A percentile compares a stretch with the other conserved stretches of the same genome.
phyloP scores from a whole-genome alignment of 2,113 vertebrate genomes.

The Pitta sordida region DNA sequence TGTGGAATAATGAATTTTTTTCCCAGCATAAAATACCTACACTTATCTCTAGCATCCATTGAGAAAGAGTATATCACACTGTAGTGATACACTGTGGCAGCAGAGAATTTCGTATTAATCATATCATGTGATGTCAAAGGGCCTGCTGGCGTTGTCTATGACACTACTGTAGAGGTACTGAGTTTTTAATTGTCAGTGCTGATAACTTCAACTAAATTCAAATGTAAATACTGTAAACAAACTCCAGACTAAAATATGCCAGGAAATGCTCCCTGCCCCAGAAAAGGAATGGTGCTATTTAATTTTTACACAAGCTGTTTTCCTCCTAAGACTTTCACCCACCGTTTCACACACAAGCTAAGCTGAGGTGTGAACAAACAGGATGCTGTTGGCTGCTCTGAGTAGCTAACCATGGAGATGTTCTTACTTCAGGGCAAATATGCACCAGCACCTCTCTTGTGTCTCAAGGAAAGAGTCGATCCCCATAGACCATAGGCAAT shows the following conservation, averaged over 20 bases:
- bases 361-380: background rate
- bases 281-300: background rate
- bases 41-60: conserved; percentile 39
- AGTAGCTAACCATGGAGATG: background rate
- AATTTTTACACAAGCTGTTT: background rate
- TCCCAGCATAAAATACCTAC: conserved; percentile 18
- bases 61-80: conserved; percentile 43
- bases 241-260: background rate
- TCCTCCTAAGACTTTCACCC: background rate
- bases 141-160: background rate
- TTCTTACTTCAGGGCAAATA: background rate
- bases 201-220: background rate
- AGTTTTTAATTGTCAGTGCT: background rate
- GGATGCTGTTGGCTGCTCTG: background rate
- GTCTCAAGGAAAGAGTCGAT: background rate
- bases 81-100: conserved; percentile 11
- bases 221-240: background rate
- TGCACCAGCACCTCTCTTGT: background rate
- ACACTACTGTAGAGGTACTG: background rate
- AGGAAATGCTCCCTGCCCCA: background rate
- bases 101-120: conserved; percentile 14
- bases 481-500: background rate
- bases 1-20: conserved; percentile 56
- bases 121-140: background rate
- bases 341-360: background rate